phyloP scores from a whole-genome alignment of 1,140 invertebrate species.

The Drosophila teissieri region DNA sequence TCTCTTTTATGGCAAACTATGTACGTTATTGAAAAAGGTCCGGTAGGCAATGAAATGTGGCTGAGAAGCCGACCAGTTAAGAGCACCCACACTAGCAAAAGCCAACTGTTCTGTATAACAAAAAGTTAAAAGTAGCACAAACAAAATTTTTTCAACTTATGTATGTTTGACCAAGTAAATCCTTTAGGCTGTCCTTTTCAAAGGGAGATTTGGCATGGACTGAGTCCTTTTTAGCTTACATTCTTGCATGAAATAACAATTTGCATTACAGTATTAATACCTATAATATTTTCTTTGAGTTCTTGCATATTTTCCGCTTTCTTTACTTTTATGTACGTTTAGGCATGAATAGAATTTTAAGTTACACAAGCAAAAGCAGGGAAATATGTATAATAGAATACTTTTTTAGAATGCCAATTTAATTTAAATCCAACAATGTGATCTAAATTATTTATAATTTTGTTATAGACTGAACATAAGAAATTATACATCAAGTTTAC shows the following conservation, averaged over 20 bases:
- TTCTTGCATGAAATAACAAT: slow-evolving; percentile 83
- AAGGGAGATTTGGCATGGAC: slow-evolving; percentile 60
- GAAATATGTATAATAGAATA: not conserved
- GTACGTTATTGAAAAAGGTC: slow-evolving; percentile 53
- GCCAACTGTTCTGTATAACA: slow-evolving; percentile 63
- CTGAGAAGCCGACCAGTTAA: slow-evolving; percentile 18
- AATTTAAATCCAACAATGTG: not conserved
- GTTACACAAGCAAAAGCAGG: not conserved
- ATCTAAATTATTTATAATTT: not conserved
- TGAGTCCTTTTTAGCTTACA: slow-evolving; percentile 48
- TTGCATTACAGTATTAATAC: slow-evolving; percentile 81
- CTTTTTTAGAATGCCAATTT: not conserved
- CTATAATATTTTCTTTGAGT: slow-evolving; percentile 73
- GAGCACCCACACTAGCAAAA: slow-evolving; percentile 49
- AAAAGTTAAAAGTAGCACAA: slow-evolving; percentile 36
- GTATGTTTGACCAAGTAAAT: slow-evolving; percentile 52
- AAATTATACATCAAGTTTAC: no score
- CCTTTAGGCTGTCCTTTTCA: slow-evolving; percentile 74
- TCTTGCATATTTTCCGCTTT: slow-evolving; percentile 38
- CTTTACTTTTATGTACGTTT: slow-evolving; percentile 55
- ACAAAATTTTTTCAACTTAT: slow-evolving; percentile 56
- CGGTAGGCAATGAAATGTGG: slow-evolving; percentile 49
- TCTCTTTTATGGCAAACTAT: slow-evolving; percentile 16
- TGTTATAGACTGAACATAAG: not conserved
- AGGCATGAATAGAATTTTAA: slow-evolving; percentile 77